These are phyloP conservation scores for Reinhardtius hippoglossoides DNA, from an alignment of 2,113 vertebrate species.

Conservation along the genomic window DNA sequence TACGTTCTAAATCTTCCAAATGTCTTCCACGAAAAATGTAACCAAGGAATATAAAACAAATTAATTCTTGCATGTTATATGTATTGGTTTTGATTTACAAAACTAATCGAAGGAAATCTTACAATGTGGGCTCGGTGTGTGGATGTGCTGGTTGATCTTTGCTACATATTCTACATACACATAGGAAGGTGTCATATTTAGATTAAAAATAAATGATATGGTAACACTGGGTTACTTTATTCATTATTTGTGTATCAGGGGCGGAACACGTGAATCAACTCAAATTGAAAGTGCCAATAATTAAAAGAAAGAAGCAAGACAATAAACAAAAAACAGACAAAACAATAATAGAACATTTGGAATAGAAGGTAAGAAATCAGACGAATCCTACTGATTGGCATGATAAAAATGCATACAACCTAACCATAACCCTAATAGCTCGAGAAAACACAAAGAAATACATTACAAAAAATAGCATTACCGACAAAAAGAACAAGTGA, in stretches of 20 bases:
- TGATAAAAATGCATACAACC: too few relatives aligned
- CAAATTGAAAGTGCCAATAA: not conserved
- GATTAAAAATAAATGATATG: not conserved
- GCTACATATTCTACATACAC: not conserved
- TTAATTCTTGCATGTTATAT: constrained; percentile 96
- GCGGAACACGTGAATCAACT: not conserved
- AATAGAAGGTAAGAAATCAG: too few relatives aligned
- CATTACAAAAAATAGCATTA: too few relatives aligned
- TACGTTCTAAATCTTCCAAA: constrained; percentile 99
- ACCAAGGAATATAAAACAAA: constrained; percentile 99
- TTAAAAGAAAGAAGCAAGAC: not conserved
- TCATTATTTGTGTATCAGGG: not conserved
- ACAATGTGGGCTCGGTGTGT: constrained; percentile 36
- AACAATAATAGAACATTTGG: not conserved
- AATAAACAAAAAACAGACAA: not conserved
- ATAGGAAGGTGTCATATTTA: not conserved
- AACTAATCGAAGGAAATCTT: constrained; percentile 93
- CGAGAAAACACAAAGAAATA: too few relatives aligned
- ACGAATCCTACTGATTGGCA: not conserved
- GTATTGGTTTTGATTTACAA: constrained; percentile 98
- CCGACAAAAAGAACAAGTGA: too few relatives aligned
- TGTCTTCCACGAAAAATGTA: constrained; percentile 95
- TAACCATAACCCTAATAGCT: too few relatives aligned
- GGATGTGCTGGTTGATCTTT: constrained; percentile 21
- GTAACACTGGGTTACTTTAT: not conserved